Conservation (phyloP, 2,113 vertebrate genomes). For the Tylochromis polylepis region DNA sequence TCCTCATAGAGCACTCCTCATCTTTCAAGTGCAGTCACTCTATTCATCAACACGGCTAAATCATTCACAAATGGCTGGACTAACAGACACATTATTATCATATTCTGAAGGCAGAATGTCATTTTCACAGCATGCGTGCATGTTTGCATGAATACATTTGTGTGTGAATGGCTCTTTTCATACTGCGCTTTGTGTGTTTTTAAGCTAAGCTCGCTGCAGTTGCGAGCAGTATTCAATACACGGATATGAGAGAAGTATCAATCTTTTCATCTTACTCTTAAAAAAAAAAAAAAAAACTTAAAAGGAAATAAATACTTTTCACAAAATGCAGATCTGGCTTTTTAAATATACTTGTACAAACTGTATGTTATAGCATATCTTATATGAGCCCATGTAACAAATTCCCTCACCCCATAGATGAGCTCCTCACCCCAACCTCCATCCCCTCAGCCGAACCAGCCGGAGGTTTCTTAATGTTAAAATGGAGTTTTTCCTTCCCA, state of each 20-base stretch:
- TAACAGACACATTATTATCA: conserved; percentile 15
- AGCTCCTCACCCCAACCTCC: background rate
- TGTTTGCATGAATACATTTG: background rate
- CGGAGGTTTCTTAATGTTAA: background rate
- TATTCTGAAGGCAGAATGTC: background rate
- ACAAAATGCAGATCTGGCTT: background rate
- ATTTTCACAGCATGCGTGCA: background rate
- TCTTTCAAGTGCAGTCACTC: conserved; percentile 1
- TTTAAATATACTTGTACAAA: background rate
- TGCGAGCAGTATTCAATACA: background rate
- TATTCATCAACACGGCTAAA: conserved; percentile 1
- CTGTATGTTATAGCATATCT: background rate
- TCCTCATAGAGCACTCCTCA: background rate
- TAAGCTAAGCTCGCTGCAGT: background rate
- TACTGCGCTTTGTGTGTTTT: background rate
- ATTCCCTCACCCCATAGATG: background rate
- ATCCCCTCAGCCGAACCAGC: background rate
- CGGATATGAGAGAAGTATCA: background rate
- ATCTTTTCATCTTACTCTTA: background rate
- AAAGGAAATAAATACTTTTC: background rate
- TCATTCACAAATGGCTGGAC: conserved; percentile 3
- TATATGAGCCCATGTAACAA: background rate
- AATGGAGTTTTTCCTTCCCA: background rate
- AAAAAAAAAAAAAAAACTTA: background rate
- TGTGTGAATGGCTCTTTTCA: background rate